phyloP scores from a whole-genome alignment of 2,797 vertebrate genomes.

The Fundulus diaphanus region DNA sequence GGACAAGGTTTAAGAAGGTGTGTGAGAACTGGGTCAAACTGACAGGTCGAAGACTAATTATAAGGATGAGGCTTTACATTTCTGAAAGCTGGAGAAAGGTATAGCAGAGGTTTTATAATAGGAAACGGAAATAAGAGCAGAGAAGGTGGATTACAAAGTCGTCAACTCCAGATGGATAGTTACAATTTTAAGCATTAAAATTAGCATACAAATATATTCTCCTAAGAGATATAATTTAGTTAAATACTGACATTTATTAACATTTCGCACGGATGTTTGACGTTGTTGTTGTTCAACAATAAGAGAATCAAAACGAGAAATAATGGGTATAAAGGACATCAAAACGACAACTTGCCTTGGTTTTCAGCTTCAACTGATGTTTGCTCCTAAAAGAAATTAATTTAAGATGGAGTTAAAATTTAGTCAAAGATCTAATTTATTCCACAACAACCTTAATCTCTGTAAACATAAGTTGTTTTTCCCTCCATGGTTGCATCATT shows the following conservation, averaged over 20 bases:
- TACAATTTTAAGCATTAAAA: no score
- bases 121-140: no score
- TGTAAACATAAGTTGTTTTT: not conserved
- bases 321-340: no score
- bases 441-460: not conserved
- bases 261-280: not conserved
- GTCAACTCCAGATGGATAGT: no score
- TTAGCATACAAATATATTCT: no score
- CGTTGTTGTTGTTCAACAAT: not conserved
- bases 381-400: not conserved
- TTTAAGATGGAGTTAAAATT: not conserved
- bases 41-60: no score
- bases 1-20: no score
- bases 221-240: not conserved
- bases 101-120: no score
- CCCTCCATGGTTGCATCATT: constrained; percentile 1
- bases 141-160: no score
- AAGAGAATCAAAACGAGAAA: not conserved
- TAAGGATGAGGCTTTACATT: no score
- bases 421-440: not conserved
- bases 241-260: not conserved
- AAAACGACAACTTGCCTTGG: not conserved
- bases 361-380: not conserved
- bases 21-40: no score
- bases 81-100: no score